A percentile compares a stretch with the other conserved stretches of the same genome.
phyloP scores from a whole-genome alignment of 2,888 invertebrate species.

The Arctia plantaginis region DNA sequence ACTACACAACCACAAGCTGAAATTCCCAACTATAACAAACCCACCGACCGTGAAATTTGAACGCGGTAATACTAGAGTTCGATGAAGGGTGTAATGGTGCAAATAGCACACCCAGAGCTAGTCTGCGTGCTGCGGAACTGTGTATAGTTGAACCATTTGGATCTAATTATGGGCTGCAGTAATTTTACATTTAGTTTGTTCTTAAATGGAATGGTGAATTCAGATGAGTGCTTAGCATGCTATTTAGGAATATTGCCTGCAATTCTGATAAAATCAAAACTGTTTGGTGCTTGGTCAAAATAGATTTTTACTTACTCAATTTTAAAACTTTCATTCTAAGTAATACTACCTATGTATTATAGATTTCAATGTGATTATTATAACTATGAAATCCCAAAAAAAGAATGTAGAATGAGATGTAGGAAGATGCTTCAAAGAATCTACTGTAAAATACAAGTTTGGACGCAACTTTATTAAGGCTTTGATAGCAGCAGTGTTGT shows the following conservation, averaged over 20 bases:
- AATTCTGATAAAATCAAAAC: not conserved
- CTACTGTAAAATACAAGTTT: too few relatives aligned
- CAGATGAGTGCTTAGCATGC: not conserved
- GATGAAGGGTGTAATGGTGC: not conserved
- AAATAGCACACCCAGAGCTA: constrained; percentile 1
- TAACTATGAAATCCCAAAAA: too few relatives aligned
- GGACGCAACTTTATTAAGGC: too few relatives aligned
- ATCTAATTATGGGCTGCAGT: not conserved
- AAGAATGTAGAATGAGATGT: too few relatives aligned
- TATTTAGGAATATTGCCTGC: not conserved
- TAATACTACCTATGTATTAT: not conserved
- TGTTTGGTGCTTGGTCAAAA: not conserved
- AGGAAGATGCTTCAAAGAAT: too few relatives aligned
- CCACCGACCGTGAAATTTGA: constrained; percentile 30
- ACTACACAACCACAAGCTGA: constrained; percentile 33
- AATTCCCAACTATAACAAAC: constrained; percentile 36
- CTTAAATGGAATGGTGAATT: not conserved
- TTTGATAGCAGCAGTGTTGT: too few relatives aligned
- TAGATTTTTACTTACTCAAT: not conserved
- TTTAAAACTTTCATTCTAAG: not conserved
- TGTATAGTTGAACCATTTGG: not conserved
- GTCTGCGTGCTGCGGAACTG: not conserved
- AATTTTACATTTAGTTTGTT: not conserved
- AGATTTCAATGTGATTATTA: not conserved
- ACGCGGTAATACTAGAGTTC: constrained; percentile 4